These are phyloP conservation scores for Caenorhabditis sp. DNA, from an alignment of 2,888 invertebrate species.

Conservation along the genomic window DNA sequence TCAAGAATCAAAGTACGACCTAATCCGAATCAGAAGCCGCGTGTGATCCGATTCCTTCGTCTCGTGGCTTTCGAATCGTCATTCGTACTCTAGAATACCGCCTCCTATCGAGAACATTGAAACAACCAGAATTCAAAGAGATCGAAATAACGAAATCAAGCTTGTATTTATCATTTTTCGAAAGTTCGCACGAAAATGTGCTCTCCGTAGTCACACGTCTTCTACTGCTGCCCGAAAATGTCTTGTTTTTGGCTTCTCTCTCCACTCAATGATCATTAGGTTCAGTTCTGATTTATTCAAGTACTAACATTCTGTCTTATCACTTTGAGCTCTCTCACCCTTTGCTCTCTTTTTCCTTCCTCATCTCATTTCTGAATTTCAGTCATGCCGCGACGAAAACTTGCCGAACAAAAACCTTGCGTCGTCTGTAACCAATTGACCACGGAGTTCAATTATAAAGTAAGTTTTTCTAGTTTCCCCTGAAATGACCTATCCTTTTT, in stretches of 20 bases:
- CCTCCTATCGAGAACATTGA: constrained; percentile 7
- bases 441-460: constrained; percentile 14
- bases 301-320: neutral
- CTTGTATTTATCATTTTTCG: neutral
- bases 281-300: neutral
- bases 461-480: neutral
- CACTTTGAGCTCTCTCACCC: too few species aligned
- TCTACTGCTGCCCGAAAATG: neutral
- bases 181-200: neutral
- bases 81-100: neutral
- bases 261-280: neutral
- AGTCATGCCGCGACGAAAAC: neutral
- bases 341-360: neutral
- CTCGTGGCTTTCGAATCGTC: constrained; percentile 13
- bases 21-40: neutral
- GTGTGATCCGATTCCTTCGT: neutral
- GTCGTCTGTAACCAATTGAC: neutral
- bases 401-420: neutral
- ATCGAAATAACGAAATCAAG: neutral
- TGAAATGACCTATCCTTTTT: neutral
- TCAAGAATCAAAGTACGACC: neutral
- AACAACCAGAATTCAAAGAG: constrained; percentile 13
- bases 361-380: neutral
- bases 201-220: neutral
- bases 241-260: too few species aligned